Evolutionary conservation across 2,888 invertebrate species (phyloP).

Genomic region (Disparrhopalites patrizii): DNA sequence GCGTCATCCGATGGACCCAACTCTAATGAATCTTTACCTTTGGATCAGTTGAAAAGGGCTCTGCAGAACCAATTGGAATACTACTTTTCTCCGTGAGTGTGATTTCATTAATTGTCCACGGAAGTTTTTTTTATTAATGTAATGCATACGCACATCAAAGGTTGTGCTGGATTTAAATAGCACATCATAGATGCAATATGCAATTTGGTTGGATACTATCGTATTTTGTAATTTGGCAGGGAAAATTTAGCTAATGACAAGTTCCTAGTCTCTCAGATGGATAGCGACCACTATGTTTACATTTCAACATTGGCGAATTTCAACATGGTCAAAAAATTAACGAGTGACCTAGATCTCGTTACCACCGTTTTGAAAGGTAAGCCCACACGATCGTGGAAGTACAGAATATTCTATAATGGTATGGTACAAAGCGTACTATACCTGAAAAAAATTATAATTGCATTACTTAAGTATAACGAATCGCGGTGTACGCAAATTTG

Average conservation of each 20-base stretch:
- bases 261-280: conserved; percentile 88
- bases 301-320: conserved; percentile 86
- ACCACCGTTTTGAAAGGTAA: conserved; percentile 71
- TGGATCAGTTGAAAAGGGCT: conserved; percentile 67
- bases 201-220: conserved; percentile 1
- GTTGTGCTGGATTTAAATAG: not conserved
- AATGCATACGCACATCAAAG: not conserved
- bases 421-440: too few species aligned
- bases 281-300: conserved; percentile 86
- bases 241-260: conserved; percentile 85
- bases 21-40: conserved; percentile 35
- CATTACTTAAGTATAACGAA: too few species aligned
- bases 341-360: conserved; percentile 76
- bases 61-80: conserved; percentile 80
- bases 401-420: too few species aligned
- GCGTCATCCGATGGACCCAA: conserved; percentile 29
- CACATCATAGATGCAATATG: not conserved
- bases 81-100: conserved; percentile 81
- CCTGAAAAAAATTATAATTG: too few species aligned
- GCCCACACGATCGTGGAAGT: not conserved
- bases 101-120: not conserved
- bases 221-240: conserved; percentile 57
- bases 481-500: too few species aligned
- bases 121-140: too few species aligned
- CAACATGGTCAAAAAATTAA: conserved; percentile 79